Percentiles rank a stretch among this genome's conserved stretches.
These are phyloP conservation scores for Clusia tigrina DNA, from an alignment of 2,888 invertebrate species.

Conservation along the genomic window DNA sequence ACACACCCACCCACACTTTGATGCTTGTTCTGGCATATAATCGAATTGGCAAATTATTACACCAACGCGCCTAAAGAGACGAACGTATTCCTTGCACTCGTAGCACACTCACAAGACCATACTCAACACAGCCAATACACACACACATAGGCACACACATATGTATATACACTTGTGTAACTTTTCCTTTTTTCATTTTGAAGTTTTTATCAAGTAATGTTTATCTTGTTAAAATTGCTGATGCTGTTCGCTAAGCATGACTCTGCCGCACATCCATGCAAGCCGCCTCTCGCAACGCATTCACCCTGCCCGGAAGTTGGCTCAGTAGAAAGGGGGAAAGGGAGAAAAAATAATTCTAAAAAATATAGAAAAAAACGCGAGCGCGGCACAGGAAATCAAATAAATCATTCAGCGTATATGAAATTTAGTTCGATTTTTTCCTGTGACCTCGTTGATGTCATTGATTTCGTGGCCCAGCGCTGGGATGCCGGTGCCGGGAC, in stretches of 20 bases:
- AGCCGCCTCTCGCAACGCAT: not conserved
- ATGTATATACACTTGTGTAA: no score
- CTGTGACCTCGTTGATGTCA: conserved; percentile 25
- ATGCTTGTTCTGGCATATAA: conserved; percentile 37
- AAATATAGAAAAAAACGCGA: not conserved
- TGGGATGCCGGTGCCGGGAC: no score
- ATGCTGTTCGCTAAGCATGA: conserved; percentile 20
- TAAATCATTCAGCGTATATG: conserved; percentile 29
- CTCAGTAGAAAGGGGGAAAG: not conserved
- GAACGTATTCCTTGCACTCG: conserved; percentile 11
- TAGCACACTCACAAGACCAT: no score
- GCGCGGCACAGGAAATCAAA: conserved; percentile 27
- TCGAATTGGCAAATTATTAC: conserved; percentile 40
- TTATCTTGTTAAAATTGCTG: conserved; percentile 36
- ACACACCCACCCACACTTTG: no score
- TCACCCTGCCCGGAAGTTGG: conserved; percentile 25
- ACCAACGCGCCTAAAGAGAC: conserved; percentile 16
- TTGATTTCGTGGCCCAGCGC: conserved; percentile 24
- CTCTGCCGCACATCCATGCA: conserved; percentile 6
- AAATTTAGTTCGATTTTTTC: conserved; percentile 29
- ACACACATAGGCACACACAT: no score
- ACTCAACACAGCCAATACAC: no score
- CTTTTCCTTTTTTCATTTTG: conserved; percentile 16
- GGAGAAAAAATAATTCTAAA: conserved; percentile 1
- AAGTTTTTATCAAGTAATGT: conserved; percentile 30